Conservation (phyloP, 2,797 vertebrate species). For the Parauchenoglanis punctatus region DNA sequence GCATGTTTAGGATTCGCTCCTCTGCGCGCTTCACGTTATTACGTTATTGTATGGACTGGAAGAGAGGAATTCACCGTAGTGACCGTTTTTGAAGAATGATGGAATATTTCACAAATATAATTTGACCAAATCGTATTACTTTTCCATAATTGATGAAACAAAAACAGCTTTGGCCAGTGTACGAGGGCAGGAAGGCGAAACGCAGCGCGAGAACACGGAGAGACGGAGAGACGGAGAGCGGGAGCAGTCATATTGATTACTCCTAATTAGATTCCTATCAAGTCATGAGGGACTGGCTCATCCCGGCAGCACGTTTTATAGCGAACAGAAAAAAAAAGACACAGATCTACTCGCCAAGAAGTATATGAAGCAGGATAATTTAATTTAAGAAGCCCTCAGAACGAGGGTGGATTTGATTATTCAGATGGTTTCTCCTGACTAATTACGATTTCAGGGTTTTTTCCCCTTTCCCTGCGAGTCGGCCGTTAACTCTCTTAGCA, state of each 20-base stretch:
- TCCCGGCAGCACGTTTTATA: conserved; percentile 76
- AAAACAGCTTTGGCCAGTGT: conserved; percentile 18
- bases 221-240: conserved; percentile 52
- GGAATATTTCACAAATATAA: conserved; percentile 21
- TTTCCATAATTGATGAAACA: conserved; percentile 21
- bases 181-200: conserved; percentile 35
- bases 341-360: conserved; percentile 62
- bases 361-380: conserved; percentile 79
- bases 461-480: conserved; percentile 62
- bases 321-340: conserved; percentile 45
- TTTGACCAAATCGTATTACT: conserved; percentile 15
- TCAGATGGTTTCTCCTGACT: conserved; percentile 76
- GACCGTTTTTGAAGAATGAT: conserved; percentile 10
- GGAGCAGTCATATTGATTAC: conserved; percentile 79
- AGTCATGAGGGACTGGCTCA: conserved; percentile 57
- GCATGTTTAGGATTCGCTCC: neutral
- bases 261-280: conserved; percentile 78
- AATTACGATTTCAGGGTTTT: conserved; percentile 73
- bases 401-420: conserved; percentile 80
- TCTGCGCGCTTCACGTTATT: neutral
- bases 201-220: conserved; percentile 52
- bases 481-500: conserved; percentile 34
- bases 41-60: neutral
- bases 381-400: conserved; percentile 73
- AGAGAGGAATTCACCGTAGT: neutral